Percentiles rank a stretch among this genome's conserved stretches.
Evolutionary conservation across 2,888 invertebrate genomes (phyloP).

Genomic region (Lottia gigantea): DNA sequence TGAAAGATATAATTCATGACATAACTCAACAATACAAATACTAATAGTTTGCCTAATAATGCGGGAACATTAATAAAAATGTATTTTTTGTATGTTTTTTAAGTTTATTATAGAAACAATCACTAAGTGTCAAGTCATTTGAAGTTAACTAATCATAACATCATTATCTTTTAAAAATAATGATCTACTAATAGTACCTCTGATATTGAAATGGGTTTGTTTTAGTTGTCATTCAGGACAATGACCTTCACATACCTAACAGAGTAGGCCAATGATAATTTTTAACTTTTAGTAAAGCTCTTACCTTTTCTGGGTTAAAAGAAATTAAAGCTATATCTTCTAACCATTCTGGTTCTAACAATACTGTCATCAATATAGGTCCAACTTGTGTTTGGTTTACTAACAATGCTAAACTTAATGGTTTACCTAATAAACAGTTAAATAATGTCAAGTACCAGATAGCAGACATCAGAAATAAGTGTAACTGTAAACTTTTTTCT

Average conservation of each 20-base stretch:
- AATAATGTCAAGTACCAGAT: background rate
- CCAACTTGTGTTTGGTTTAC: slow-evolving; percentile 35
- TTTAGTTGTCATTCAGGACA: too few relatives aligned
- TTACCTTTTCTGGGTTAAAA: slow-evolving; percentile 31
- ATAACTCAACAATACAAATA: too few relatives aligned
- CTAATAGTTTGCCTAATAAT: too few relatives aligned
- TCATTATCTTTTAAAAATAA: background rate
- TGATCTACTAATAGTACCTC: too few relatives aligned
- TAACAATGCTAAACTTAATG: slow-evolving; percentile 31
- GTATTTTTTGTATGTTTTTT: background rate
- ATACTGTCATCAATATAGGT: slow-evolving; percentile 27
- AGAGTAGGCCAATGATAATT: too few relatives aligned
- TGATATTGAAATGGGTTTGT: too few relatives aligned
- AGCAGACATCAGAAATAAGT: background rate
- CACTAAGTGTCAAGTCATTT: background rate
- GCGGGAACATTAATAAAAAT: too few relatives aligned
- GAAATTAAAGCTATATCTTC: slow-evolving; percentile 28
- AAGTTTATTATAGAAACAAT: background rate
- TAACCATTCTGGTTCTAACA: slow-evolving; percentile 28
- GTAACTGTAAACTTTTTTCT: too few relatives aligned
- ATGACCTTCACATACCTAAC: too few relatives aligned
- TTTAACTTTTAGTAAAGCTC: too few relatives aligned
- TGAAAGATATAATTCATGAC: too few relatives aligned
- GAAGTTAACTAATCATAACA: background rate
- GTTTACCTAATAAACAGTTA: slow-evolving; percentile 29